Percentiles rank a stretch among this genome's conserved stretches.
Conservation (phyloP, 1,140 invertebrate species). For the Trissolcus basalis region DNA sequence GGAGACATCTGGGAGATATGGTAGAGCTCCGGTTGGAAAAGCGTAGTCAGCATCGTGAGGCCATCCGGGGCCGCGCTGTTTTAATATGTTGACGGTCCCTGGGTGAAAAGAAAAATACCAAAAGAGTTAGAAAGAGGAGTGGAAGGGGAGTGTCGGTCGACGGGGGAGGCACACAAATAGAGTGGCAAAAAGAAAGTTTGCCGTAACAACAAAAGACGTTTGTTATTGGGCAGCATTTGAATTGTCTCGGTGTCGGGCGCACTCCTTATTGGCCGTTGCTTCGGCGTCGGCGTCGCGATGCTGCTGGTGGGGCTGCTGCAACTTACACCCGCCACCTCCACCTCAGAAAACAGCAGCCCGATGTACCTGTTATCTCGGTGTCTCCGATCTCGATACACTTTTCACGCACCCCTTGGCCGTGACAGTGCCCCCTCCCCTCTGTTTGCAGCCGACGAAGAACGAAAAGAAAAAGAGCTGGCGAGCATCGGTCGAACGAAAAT, state of each 20-base stretch:
- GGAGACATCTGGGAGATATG: too few relatives aligned
- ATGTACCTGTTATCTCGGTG: constrained; percentile 64
- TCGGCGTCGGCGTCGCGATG: constrained; percentile 68
- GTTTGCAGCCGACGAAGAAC: too few relatives aligned
- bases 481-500: background rate
- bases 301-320: constrained; percentile 66
- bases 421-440: too few relatives aligned
- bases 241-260: constrained; percentile 74
- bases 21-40: constrained; percentile 33
- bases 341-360: constrained; percentile 64
- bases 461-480: too few relatives aligned
- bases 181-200: constrained; percentile 72
- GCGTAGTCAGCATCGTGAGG: constrained; percentile 69
- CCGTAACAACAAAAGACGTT: constrained; percentile 77
- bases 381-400: background rate
- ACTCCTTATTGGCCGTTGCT: constrained; percentile 74
- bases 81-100: constrained; percentile 73
- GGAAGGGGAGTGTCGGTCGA: constrained; percentile 2
- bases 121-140: background rate
- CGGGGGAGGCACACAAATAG: constrained; percentile 58
- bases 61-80: constrained; percentile 60
- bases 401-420: too few relatives aligned
- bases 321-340: constrained; percentile 61
- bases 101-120: constrained; percentile 45
- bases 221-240: constrained; percentile 77